Base-by-base conservation (phyloP, 2,888 invertebrate genomes). In the Leptopilina syphax region DNA sequence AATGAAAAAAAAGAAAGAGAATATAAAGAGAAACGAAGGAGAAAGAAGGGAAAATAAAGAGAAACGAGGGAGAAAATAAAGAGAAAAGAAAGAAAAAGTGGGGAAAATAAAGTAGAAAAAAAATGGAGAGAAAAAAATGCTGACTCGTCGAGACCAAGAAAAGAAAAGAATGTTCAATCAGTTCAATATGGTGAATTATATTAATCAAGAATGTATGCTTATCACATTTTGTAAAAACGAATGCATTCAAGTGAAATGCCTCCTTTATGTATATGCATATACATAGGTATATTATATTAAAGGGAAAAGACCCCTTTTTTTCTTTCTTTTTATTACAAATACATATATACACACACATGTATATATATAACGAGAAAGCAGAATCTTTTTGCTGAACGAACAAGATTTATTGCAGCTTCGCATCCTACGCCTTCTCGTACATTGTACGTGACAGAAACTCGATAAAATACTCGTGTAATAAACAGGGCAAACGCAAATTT, bases 371-470 rank as follows among this genome's bases (percentile, higher is more conserved):
- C 77, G 68, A 78, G 80, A 77, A 79, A 82, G 79, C 79, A 82
- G 83, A 85, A 83, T 82, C 79, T 82, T 84, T 84, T 84, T 83
- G 81, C 80, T 44, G 83, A 82, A 81, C 80, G 77, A 83, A 82
- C 80, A 76, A 83, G 83, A 86, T 86, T 86, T 86, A 85, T 86
- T 82, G 83, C 82, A 80, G 80, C 70, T 79, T 76, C 77, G 78
- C 80, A 76, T 73, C 80, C 77, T 82, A 66, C 80, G 76, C 77
- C 82, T 83, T 68, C 81, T 81, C 67, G 80, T 82, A 50, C 78
- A 50, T 78, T 90, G 90, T 84, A 82, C 83, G 84, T 87, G 90
- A 90, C 90, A 86, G 89, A 82, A 88, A 90, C 85, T 89, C 90
- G 89, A 90, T 90, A 89, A 90, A 88, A 87, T 86, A 86, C 87